A percentile compares a stretch with the other conserved stretches of the same genome.
phyloP scores from a whole-genome alignment of 2,888 invertebrate species.

The Drosophila meridionalis region DNA sequence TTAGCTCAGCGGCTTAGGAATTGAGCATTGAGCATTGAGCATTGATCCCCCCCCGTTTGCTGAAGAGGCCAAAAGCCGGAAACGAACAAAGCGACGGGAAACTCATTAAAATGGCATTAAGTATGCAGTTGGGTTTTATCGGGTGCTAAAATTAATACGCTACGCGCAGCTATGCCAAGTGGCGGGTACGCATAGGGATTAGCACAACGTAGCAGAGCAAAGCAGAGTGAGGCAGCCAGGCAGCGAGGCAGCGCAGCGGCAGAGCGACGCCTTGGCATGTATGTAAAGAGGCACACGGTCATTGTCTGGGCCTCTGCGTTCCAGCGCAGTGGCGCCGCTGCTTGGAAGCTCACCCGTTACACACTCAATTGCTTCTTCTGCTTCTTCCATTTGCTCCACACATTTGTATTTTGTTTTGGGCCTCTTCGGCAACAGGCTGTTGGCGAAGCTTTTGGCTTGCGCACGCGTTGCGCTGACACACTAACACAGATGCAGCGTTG shows the following conservation, averaged over 20 bases:
- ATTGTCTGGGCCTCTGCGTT: constrained; percentile 65
- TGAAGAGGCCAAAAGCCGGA: constrained; percentile 38
- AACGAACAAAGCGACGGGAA: constrained; percentile 47
- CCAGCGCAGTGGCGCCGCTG: constrained; percentile 63
- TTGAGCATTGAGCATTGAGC: constrained; percentile 29
- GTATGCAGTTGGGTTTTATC: constrained; percentile 65
- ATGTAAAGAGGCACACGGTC: constrained; percentile 45
- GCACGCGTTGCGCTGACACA: constrained; percentile 71
- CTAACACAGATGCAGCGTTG: constrained; percentile 67
- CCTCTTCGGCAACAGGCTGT: constrained; percentile 67
- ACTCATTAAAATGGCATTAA: constrained; percentile 74
- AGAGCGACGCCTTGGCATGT: constrained; percentile 35
- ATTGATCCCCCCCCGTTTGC: constrained; percentile 29
- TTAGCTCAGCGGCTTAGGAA: constrained; percentile 33
- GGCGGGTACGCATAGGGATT: constrained; percentile 27
- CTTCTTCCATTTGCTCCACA: not conserved
- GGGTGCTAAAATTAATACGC: constrained; percentile 64
- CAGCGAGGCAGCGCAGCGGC: constrained; percentile 4
- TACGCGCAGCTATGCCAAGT: constrained; percentile 46
- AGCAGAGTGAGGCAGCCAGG: not conserved
- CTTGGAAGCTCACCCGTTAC: constrained; percentile 37
- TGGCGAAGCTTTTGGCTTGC: constrained; percentile 49
- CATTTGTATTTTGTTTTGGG: constrained; percentile 8
- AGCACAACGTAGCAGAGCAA: constrained; percentile 7
- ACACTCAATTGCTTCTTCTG: not conserved